Percentiles rank a stretch among this genome's conserved stretches.
Evolutionary conservation across 2,888 invertebrate genomes (phyloP).

Genomic region (Pyrochroa serraticornis): DNA sequence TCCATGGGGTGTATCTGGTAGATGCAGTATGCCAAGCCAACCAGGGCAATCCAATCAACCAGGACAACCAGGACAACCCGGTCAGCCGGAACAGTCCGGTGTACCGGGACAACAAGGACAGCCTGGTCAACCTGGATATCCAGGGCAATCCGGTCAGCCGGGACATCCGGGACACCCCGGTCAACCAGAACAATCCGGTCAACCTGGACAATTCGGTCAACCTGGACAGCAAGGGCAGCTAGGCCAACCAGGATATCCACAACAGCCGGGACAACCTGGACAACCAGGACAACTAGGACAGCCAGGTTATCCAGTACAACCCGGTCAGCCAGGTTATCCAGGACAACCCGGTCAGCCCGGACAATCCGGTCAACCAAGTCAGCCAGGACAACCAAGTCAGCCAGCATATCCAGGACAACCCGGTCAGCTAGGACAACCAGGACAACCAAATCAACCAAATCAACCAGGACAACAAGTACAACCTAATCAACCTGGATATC

Average conservation of each 20-base stretch:
- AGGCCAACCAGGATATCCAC: constrained; percentile 2
- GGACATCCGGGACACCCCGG: constrained; percentile 23
- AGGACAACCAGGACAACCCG: constrained; percentile 28
- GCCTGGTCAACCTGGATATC: constrained; percentile 66
- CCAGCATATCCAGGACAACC: constrained; percentile 4
- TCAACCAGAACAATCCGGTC: neutral
- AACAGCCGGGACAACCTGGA: constrained; percentile 36
- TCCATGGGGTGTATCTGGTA: constrained; percentile 62
- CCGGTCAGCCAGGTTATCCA: constrained; percentile 19
- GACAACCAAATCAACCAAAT: constrained; percentile 8
- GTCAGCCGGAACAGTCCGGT: constrained; percentile 20
- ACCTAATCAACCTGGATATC: constrained; percentile 28
- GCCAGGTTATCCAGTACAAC: constrained; percentile 56
- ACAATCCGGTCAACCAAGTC: constrained; percentile 22
- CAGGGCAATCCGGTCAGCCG: constrained; percentile 18
- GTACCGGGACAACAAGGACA: constrained; percentile 37
- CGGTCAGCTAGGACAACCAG: constrained; percentile 28
- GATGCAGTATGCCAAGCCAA: constrained; percentile 34
- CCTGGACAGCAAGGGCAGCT: constrained; percentile 28
- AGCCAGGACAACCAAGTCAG: neutral
- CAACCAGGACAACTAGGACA: constrained; percentile 25
- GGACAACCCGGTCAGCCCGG: constrained; percentile 23
- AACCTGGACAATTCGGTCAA: constrained; percentile 10
- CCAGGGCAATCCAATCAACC: constrained; percentile 23
- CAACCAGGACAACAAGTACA: constrained; percentile 34